phyloP scores from a whole-genome alignment of 2,888 invertebrate species.

The Agrochola litura region DNA sequence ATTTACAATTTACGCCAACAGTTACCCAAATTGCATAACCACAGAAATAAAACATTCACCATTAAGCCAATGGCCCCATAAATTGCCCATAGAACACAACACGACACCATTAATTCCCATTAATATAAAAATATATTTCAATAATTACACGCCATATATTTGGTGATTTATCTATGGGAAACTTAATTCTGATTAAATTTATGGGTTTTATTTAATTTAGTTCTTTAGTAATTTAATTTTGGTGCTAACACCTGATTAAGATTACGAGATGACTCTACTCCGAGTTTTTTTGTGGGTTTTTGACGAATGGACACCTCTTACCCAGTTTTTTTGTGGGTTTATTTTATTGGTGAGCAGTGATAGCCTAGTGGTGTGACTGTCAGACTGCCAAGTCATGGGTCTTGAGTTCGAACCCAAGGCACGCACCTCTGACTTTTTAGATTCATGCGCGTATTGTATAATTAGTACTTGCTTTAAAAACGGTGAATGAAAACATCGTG shows the following conservation, averaged over 20 bases:
- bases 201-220: slow-evolving; percentile 27
- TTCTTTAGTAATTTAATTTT: slow-evolving; percentile 24
- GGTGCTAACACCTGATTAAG: slow-evolving; percentile 5
- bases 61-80: slow-evolving; percentile 60
- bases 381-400: too few relatives aligned
- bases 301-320: too few relatives aligned
- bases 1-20: not conserved
- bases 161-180: slow-evolving; percentile 54
- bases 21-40: slow-evolving; percentile 34
- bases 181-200: slow-evolving; percentile 44
- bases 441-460: too few relatives aligned
- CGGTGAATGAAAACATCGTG: too few relatives aligned
- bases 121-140: slow-evolving; percentile 61
- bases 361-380: too few relatives aligned
- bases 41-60: slow-evolving; percentile 45
- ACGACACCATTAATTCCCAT: slow-evolving; percentile 58
- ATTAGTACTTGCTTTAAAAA: too few relatives aligned
- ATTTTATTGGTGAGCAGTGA: too few relatives aligned
- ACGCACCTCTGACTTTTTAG: too few relatives aligned
- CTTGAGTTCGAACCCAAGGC: too few relatives aligned
- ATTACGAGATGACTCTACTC: not conserved
- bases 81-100: slow-evolving; percentile 60
- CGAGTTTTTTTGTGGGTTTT: not conserved
- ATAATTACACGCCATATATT: slow-evolving; percentile 60
- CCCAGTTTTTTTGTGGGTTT: too few relatives aligned